Conservation (phyloP, 1,140 invertebrate genomes). For the Chelonus insularis region DNA sequence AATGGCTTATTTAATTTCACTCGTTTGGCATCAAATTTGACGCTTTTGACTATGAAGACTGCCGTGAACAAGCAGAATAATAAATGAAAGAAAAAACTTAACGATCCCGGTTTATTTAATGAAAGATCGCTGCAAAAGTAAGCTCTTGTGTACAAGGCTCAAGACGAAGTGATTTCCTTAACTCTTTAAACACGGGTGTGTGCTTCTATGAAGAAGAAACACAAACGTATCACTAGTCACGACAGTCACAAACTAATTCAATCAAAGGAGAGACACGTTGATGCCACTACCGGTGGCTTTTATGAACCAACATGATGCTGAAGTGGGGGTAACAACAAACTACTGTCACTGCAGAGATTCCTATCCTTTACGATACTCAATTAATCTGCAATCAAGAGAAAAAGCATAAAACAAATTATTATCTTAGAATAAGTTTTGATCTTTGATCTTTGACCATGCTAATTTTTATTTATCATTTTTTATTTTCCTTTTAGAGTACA, state of each 20-base stretch:
- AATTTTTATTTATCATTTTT: neutral
- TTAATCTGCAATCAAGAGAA: neutral
- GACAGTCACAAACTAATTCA: conserved; percentile 24
- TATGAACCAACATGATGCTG: conserved; percentile 4
- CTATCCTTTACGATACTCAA: neutral
- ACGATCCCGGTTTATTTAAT: neutral
- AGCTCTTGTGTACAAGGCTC: neutral
- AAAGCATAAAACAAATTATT: neutral
- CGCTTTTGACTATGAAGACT: neutral
- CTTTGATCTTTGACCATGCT: neutral
- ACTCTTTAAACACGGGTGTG: too few relatives aligned
- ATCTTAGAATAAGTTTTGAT: neutral
- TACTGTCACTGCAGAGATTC: neutral
- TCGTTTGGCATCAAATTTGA: neutral
- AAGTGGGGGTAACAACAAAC: neutral
- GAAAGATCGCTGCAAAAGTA: neutral
- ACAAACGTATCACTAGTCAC: conserved; percentile 1
- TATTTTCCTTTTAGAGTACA: neutral
- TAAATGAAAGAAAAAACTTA: neutral
- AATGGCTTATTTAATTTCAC: conserved; percentile 13
- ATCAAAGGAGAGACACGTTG: conserved; percentile 14
- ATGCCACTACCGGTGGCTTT: conserved; percentile 15
- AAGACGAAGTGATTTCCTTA: conserved; percentile 10
- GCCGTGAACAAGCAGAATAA: neutral
- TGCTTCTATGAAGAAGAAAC: neutral